phyloP scores from a whole-genome alignment of 2,888 invertebrate genomes.

The Drosophila picticornis region DNA sequence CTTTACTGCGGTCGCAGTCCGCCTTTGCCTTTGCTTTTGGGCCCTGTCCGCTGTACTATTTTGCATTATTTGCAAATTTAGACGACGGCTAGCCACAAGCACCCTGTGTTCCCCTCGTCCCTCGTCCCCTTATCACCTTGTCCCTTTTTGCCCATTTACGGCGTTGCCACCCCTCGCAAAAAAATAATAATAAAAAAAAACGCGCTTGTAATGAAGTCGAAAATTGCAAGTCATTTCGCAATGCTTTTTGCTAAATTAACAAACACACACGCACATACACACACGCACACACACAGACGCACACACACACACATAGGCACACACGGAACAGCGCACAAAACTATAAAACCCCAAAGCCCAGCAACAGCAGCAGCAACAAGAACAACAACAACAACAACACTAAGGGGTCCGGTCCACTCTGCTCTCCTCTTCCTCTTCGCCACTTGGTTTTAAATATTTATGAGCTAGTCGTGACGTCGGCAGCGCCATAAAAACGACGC shows the following conservation, averaged over 20 bases:
- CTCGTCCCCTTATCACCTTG: background rate
- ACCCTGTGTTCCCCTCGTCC: background rate
- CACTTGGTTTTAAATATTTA: constrained; percentile 61
- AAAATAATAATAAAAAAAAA: background rate
- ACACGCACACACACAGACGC: constrained; percentile 19
- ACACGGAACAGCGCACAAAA: constrained; percentile 57
- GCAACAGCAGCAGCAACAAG: constrained; percentile 2
- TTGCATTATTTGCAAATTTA: constrained; percentile 33
- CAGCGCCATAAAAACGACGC: constrained; percentile 44
- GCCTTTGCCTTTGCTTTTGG: background rate
- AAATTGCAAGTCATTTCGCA: constrained; percentile 75
- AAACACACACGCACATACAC: constrained; percentile 4
- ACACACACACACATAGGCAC: constrained; percentile 27
- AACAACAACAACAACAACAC: constrained; percentile 2
- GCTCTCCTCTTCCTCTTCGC: background rate
- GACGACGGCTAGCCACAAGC: constrained; percentile 5
- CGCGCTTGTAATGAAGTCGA: constrained; percentile 69
- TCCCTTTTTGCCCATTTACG: constrained; percentile 10
- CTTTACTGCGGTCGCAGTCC: constrained; percentile 20
- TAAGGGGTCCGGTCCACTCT: constrained; percentile 27
- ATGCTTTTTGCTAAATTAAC: constrained; percentile 80
- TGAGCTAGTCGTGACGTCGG: constrained; percentile 69
- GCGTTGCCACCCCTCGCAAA: constrained; percentile 26
- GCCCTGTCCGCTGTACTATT: constrained; percentile 12
- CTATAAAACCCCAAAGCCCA: constrained; percentile 51